These are phyloP conservation scores for Drosophila albomicans DNA, from an alignment of 1,140 invertebrate genomes.

Conservation along the genomic window DNA sequence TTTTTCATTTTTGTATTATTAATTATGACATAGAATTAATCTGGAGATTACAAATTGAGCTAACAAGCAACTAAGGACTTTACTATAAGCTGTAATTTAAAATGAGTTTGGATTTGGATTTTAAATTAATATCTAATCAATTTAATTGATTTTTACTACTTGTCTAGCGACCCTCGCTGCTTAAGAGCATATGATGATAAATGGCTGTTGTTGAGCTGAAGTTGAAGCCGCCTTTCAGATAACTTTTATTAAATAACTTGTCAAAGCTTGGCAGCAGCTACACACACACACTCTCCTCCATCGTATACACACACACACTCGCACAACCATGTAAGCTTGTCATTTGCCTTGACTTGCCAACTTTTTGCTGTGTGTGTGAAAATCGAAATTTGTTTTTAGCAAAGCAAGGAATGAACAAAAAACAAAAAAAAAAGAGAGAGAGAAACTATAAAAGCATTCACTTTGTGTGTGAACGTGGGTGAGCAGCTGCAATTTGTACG, in stretches of 20 bases:
- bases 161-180: neutral
- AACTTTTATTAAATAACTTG: constrained; percentile 81
- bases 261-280: constrained; percentile 59
- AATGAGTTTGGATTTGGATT: too few relatives aligned
- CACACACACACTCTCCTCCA: constrained; percentile 22
- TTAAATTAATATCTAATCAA: neutral
- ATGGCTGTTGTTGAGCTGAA: constrained; percentile 42
- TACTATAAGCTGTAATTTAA: too few relatives aligned
- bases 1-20: too few relatives aligned
- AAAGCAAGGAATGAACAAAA: constrained; percentile 4
- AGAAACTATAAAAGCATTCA: constrained; percentile 13
- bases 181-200: constrained; percentile 26
- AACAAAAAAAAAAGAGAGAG: neutral
- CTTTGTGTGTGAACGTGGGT: constrained; percentile 28
- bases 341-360: constrained; percentile 56
- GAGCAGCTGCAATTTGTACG: constrained; percentile 74
- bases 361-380: constrained; percentile 40
- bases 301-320: constrained; percentile 39
- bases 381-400: constrained; percentile 70
- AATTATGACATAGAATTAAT: too few relatives aligned
- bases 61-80: too few relatives aligned
- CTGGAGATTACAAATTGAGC: too few relatives aligned
- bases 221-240: constrained; percentile 48
- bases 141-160: neutral
- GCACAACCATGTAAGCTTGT: constrained; percentile 23